A percentile compares a stretch with the other conserved stretches of the same genome.
Evolutionary conservation across 1,140 invertebrate genomes (phyloP).

Genomic region (Lineus longissimus): DNA sequence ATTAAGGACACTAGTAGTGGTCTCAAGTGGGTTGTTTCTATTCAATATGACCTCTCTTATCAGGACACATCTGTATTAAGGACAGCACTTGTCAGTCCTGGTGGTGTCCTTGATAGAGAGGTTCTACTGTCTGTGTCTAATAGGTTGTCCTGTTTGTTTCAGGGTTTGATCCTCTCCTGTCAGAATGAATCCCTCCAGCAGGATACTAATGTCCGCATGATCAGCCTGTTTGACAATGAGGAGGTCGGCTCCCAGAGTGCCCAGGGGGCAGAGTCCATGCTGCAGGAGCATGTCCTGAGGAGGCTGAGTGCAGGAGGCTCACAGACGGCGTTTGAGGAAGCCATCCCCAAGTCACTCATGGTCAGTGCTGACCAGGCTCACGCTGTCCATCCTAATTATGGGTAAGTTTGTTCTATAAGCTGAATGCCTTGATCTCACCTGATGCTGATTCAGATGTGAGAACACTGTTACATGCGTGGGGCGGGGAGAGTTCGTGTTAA

Average conservation of each 20-base stretch:
- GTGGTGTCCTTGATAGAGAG: no score
- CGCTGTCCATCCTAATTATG: slow-evolving; percentile 57
- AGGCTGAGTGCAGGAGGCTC: slow-evolving; percentile 33
- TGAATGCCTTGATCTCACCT: neutral
- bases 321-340: slow-evolving; percentile 48
- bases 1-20: no score
- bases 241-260: slow-evolving; percentile 54
- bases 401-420: slow-evolving; percentile 25
- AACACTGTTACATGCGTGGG: no score
- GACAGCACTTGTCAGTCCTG: no score
- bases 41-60: no score
- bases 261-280: slow-evolving; percentile 51
- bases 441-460: no score
- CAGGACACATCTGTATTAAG: no score
- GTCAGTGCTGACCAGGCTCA: slow-evolving; percentile 58
- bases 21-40: no score
- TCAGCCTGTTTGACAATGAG: slow-evolving; percentile 58
- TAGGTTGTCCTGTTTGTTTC: slow-evolving; percentile 17
- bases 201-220: slow-evolving; percentile 55
- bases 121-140: no score
- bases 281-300: slow-evolving; percentile 52
- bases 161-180: slow-evolving; percentile 44
- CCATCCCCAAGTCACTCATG: slow-evolving; percentile 53
- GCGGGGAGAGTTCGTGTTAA: no score
- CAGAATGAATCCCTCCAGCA: slow-evolving; percentile 23